These are phyloP conservation scores for Ceratina japonica DNA, from an alignment of 1,140 invertebrate genomes.

Conservation along the genomic window DNA sequence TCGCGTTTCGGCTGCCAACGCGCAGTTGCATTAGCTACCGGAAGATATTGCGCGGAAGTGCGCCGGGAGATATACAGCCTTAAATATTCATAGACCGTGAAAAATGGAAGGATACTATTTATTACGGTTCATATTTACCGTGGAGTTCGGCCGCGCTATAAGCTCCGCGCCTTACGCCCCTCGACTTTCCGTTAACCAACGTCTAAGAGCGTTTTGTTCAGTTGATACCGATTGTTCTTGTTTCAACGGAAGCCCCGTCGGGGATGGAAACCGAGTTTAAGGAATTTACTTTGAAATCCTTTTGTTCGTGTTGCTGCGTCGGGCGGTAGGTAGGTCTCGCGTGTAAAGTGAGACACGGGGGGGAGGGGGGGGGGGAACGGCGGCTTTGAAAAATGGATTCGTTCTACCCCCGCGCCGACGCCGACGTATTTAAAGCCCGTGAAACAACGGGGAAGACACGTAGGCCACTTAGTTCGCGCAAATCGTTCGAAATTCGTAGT, in stretches of 20 bases:
- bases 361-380: neutral
- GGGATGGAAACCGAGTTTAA: conserved; percentile 4
- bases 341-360: neutral
- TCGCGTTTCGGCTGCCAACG: neutral
- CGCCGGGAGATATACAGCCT: conserved; percentile 27
- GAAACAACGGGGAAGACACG: neutral
- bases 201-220: neutral
- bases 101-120: conserved; percentile 32
- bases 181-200: neutral
- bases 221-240: neutral
- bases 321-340: neutral
- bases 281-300: conserved; percentile 40
- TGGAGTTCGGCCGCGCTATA: neutral
- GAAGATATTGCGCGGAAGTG: conserved; percentile 18
- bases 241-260: neutral
- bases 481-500: conserved; percentile 29
- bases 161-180: neutral
- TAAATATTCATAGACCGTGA: conserved; percentile 40
- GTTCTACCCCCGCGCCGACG: neutral
- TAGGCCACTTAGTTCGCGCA: neutral
- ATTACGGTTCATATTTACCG: conserved; percentile 16
- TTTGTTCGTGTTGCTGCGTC: conserved; percentile 12
- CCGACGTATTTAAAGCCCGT: neutral
- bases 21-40: neutral
- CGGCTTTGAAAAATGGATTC: conserved; percentile 34